These are phyloP conservation scores for Acronicta leporina DNA, from an alignment of 2,888 invertebrate genomes.

Conservation along the genomic window DNA sequence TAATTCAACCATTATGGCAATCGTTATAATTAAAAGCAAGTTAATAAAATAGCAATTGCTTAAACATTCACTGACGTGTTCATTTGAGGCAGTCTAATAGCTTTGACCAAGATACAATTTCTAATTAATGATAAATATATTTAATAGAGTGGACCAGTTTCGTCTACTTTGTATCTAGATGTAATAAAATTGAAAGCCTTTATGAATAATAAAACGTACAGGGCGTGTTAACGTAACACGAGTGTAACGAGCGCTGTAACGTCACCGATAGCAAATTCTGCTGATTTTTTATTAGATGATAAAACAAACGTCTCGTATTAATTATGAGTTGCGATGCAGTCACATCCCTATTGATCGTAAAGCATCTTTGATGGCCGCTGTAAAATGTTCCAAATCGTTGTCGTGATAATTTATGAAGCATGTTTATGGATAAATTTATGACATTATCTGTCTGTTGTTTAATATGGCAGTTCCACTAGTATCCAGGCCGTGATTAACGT, in stretches of 20 bases:
- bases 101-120: slow-evolving; percentile 67
- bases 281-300: slow-evolving; percentile 86
- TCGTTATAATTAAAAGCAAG: slow-evolving; percentile 68
- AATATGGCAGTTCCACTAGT: slow-evolving; percentile 41
- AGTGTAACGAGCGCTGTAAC: slow-evolving; percentile 71
- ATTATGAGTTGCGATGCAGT: slow-evolving; percentile 84
- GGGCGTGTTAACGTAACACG: slow-evolving; percentile 67
- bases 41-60: slow-evolving; percentile 72
- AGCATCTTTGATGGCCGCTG: slow-evolving; percentile 86
- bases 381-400: slow-evolving; percentile 88
- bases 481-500: slow-evolving; percentile 52
- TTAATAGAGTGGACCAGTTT: slow-evolving; percentile 55
- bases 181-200: slow-evolving; percentile 74
- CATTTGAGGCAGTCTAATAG: slow-evolving; percentile 72
- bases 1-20: slow-evolving; percentile 61
- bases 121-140: slow-evolving; percentile 64
- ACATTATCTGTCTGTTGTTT: slow-evolving; percentile 65
- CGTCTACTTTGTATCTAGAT: slow-evolving; percentile 61
- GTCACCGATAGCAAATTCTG: slow-evolving; percentile 74
- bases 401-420: slow-evolving; percentile 88
- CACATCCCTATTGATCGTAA: slow-evolving; percentile 86
- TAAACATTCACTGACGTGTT: slow-evolving; percentile 69
- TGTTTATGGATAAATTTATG: slow-evolving; percentile 87
- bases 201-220: slow-evolving; percentile 76
- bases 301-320: slow-evolving; percentile 88